Evolutionary conservation across 2,888 invertebrate species (phyloP).

Genomic region (Hyppa rectilinea): DNA sequence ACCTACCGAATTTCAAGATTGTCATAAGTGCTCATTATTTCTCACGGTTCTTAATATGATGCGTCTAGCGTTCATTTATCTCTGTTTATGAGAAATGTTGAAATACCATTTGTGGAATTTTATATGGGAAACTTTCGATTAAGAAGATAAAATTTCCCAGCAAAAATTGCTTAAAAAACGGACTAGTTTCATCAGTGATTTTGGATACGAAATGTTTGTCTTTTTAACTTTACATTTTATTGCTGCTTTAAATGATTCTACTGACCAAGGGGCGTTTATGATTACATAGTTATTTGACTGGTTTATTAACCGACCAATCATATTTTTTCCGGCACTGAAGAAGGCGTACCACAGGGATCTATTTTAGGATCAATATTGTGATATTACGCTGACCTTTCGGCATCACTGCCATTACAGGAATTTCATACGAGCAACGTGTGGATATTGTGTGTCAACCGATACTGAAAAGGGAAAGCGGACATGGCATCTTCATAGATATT

Average conservation of each 20-base stretch:
- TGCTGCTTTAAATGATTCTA: too few relatives aligned
- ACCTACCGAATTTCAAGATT: background rate
- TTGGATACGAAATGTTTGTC: background rate
- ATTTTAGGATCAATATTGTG: constrained; percentile 1
- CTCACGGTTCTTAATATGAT: background rate
- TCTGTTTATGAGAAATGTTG: background rate
- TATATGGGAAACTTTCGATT: background rate
- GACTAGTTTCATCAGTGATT: background rate
- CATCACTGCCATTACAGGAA: background rate
- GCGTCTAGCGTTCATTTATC: background rate
- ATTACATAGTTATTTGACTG: background rate
- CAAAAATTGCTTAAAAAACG: background rate
- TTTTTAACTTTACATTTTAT: background rate
- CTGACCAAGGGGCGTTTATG: background rate
- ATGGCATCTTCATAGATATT: constrained; percentile 13
- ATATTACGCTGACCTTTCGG: constrained; percentile 8
- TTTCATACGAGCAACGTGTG: background rate
- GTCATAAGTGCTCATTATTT: background rate
- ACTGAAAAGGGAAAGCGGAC: background rate
- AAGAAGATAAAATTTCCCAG: background rate
- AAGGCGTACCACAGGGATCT: constrained; percentile 3
- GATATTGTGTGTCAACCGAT: background rate
- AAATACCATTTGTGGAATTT: background rate
- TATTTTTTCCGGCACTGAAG: background rate
- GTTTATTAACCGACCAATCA: background rate